Base-by-base conservation (phyloP, 2,888 invertebrate genomes). In the Lepeophtheirus nordmannii region DNA sequence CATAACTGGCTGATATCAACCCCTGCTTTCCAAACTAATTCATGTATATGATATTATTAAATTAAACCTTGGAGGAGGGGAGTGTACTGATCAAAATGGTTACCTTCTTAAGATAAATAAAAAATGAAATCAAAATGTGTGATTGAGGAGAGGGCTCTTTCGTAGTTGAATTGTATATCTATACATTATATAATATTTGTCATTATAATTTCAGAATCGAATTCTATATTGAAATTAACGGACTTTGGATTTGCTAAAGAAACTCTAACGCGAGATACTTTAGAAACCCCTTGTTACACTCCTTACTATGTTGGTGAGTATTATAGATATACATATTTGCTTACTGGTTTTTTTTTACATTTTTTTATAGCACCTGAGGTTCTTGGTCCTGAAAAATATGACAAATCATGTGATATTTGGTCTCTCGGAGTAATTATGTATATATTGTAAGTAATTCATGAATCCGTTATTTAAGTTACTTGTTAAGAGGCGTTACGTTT, bases 171-270 rank as follows among this genome's bases (percentile, higher is more conserved):
- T n/a, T n/a, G n/a, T n/a, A n/a, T n/a, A n/a, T n/a, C n/a, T n/a
- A n/a, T n/a, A n/a, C n/a, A n/a, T n/a, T n/a, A n/a, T n/a, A n/a
- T n/a, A 30, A 30, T 30, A 30, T 30, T 30, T 30, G 2, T 30
- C 3, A 30, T 30, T 5, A n/a, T 46, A 14, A n/a, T 46, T 17
- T 46, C 17, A 46, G 53, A 46, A 46, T 17, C 53, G 2, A 46
- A 46, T 8, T 46, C 53, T n/a, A 80, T 86, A 68, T 81, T 98
- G 69, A 98, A 98, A 76, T 78, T 98, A 72, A 98, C 97, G 1
- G 98, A 99, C 79, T 99, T 99, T 77, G 98, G 98, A 10, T 98
- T 99, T 79, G 97, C 98, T 14, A 98, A 98, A 76, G 92, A 93
- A 77, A 91, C 90, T 0, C 81, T 82, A 41, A 81, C 84, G 20